phyloP scores from a whole-genome alignment of 2,797 vertebrate genomes.

The Numenius phaeopus region DNA sequence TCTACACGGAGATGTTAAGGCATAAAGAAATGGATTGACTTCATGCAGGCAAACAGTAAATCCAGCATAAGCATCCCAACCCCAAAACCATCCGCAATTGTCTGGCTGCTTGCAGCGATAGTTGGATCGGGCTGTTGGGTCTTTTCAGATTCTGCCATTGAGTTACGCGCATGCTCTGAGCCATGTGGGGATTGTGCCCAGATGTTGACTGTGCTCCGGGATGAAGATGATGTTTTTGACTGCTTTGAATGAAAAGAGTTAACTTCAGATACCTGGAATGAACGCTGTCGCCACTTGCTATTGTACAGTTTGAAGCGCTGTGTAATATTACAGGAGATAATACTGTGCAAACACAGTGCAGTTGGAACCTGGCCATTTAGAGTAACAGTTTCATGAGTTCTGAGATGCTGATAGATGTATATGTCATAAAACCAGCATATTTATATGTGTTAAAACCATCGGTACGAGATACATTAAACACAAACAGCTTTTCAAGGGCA shows the following conservation, averaged over 20 bases:
- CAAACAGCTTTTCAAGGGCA: constrained; percentile 25
- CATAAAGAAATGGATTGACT: background rate
- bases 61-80: background rate
- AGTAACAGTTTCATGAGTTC: background rate
- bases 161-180: background rate
- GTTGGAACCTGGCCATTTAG: background rate
- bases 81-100: background rate
- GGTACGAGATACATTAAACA: background rate
- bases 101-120: background rate
- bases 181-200: background rate
- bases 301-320: background rate
- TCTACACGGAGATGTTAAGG: background rate
- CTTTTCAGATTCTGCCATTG: background rate
- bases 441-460: background rate
- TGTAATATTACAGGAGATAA: background rate
- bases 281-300: background rate
- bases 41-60: background rate
- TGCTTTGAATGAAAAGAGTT: background rate
- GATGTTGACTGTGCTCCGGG: background rate
- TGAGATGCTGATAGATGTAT: background rate
- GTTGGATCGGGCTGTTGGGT: background rate
- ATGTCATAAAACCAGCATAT: background rate
- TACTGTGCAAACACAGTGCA: background rate
- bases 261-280: background rate
- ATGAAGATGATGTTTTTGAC: background rate